These are phyloP conservation scores for Acanthococcus lagerstroemiae DNA, from an alignment of 2,888 invertebrate species.

Conservation along the genomic window DNA sequence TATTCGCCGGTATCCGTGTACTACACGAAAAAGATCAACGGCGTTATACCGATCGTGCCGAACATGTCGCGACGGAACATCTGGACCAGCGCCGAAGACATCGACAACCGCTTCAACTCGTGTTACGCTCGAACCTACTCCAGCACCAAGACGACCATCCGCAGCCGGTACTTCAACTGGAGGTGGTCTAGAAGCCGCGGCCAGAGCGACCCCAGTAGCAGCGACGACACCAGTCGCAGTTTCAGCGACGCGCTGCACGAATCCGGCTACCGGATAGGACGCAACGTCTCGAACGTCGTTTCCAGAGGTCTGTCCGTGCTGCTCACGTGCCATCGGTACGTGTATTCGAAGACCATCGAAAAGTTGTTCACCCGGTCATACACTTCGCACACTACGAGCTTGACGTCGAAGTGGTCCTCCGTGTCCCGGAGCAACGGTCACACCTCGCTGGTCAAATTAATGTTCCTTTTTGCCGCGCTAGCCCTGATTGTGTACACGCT, in stretches of 20 bases:
- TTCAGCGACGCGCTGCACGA: no score
- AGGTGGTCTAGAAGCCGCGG: background rate
- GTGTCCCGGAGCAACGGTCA: background rate
- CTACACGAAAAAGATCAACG: slow-evolving; percentile 48
- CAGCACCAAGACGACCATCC: no score
- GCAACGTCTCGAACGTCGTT: no score
- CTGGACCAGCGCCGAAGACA: background rate
- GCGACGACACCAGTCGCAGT: background rate
- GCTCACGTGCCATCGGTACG: no score
- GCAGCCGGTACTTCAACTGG: no score
- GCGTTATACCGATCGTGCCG: slow-evolving; percentile 62
- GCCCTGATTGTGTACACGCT: no score
- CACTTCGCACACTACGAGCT: no score
- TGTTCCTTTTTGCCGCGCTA: no score
- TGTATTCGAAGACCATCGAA: no score
- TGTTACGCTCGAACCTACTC: background rate
- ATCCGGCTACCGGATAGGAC: no score
- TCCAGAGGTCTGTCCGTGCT: no score
- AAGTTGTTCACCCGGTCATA: no score
- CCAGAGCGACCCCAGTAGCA: background rate
- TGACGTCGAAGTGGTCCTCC: background rate
- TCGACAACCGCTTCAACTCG: background rate
- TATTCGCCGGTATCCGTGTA: slow-evolving; percentile 74
- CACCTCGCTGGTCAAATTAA: background rate
- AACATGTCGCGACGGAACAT: slow-evolving; percentile 73